Percentiles rank a stretch among this genome's conserved stretches.
Evolutionary conservation across 2,113 vertebrate genomes (phyloP).

Genomic region (Prinia subflava): DNA sequence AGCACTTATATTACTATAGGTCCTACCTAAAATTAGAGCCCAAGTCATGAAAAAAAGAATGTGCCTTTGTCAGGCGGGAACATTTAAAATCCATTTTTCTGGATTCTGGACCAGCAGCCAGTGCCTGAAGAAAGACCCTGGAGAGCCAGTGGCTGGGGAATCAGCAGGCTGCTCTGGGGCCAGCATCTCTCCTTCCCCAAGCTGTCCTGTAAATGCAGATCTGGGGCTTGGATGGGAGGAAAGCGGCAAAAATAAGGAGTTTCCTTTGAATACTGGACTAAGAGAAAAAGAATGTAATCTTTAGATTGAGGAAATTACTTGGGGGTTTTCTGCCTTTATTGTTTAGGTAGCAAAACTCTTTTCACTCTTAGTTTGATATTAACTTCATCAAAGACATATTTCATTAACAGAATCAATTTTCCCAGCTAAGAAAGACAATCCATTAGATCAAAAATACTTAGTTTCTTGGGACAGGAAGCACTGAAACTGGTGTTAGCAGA

Average conservation of each 20-base stretch:
- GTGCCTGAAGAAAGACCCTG: rapidly evolving
- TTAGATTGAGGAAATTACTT: background rate
- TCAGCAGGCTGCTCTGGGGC: background rate
- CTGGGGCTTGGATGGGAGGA: background rate
- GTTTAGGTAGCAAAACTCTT: background rate
- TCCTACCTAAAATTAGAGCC: background rate
- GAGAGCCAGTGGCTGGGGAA: background rate
- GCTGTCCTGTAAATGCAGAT: background rate
- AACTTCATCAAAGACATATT: background rate
- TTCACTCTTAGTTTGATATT: background rate
- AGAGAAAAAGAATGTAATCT: background rate
- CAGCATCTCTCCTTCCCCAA: rapidly evolving
- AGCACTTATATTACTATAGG: background rate
- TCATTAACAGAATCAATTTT: conserved; percentile 27
- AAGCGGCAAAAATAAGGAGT: background rate
- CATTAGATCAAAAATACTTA: background rate
- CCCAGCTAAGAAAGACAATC: background rate
- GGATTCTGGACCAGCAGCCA: background rate
- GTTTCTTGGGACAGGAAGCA: background rate
- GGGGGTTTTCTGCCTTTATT: background rate
- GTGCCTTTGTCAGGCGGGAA: background rate
- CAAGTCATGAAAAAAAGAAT: background rate
- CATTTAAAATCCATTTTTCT: background rate
- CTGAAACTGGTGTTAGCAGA: background rate
- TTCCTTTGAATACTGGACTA: background rate